A percentile compares a stretch with the other conserved stretches of the same genome.
phyloP scores from a whole-genome alignment of 2,797 vertebrate species.

The Danio tinwini region DNA sequence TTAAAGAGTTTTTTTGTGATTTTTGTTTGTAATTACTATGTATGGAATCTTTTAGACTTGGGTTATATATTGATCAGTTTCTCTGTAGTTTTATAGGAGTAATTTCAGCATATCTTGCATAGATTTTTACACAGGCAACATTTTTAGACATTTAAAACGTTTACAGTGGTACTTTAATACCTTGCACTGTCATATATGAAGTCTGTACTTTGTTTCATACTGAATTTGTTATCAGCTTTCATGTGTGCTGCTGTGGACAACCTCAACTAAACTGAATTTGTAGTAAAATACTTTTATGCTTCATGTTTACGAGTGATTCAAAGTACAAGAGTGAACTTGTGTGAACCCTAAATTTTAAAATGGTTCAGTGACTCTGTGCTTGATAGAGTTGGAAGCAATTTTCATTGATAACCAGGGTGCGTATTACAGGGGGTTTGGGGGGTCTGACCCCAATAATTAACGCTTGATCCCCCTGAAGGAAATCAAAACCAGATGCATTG shows the following conservation, averaged over 20 bases:
- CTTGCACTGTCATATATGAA: conserved; percentile 78
- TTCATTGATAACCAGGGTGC: too few relatives aligned
- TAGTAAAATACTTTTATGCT: not conserved
- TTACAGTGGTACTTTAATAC: conserved; percentile 69
- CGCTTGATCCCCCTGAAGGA: too few relatives aligned
- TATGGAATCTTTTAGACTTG: conserved; percentile 21
- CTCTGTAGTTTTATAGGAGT: conserved; percentile 43
- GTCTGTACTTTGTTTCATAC: conserved; percentile 70
- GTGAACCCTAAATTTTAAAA: not conserved
- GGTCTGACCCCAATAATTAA: too few relatives aligned
- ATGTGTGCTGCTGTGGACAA: conserved; percentile 65
- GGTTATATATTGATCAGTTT: conserved; percentile 12
- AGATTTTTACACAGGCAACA: conserved; percentile 76
- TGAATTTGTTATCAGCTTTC: conserved; percentile 76
- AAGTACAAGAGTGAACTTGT: too few relatives aligned
- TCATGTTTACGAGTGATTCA: not conserved
- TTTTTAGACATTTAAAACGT: conserved; percentile 67
- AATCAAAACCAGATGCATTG: too few relatives aligned
- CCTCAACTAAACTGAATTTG: conserved; percentile 23
- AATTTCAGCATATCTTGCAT: conserved; percentile 66
- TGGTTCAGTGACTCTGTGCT: not conserved
- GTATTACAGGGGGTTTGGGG: too few relatives aligned
- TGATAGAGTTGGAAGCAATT: not conserved
- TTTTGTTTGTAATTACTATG: conserved; percentile 15
- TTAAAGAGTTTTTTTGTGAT: conserved; percentile 23